These are phyloP conservation scores for Taphrorychus bicolor DNA, from an alignment of 2,888 invertebrate genomes.

Conservation along the genomic window DNA sequence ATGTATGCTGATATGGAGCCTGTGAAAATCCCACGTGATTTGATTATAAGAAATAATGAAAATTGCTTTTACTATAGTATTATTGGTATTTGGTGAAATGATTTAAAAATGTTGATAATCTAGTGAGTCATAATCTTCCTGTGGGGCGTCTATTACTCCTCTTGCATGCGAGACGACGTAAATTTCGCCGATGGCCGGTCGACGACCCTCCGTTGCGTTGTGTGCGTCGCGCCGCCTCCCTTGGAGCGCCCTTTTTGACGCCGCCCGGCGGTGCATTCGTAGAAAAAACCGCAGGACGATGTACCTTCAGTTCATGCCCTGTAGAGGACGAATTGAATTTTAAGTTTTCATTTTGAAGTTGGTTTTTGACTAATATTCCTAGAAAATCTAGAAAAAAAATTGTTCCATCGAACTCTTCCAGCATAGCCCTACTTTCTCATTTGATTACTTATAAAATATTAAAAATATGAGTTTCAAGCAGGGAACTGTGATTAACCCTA, in stretches of 20 bases:
- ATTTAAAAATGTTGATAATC: not conserved
- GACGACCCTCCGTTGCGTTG: constrained; percentile 35
- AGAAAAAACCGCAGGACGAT: not conserved
- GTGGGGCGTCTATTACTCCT: constrained; percentile 8
- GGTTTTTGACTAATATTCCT: too few relatives aligned
- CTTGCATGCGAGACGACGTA: constrained; percentile 13
- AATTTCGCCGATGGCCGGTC: constrained; percentile 39
- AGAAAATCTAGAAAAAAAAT: too few relatives aligned
- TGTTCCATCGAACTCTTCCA: too few relatives aligned
- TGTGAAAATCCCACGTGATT: not conserved
- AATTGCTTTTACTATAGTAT: not conserved
- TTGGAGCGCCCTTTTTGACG: constrained; percentile 41
- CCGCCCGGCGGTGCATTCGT: not conserved
- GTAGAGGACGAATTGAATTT: not conserved
- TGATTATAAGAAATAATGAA: not conserved
- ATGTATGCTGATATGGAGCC: not conserved
- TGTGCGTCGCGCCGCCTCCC: constrained; percentile 44
- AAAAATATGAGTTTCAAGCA: too few relatives aligned
- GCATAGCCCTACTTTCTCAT: too few relatives aligned
- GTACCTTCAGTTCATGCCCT: not conserved
- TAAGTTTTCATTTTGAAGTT: not conserved
- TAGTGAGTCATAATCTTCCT: constrained; percentile 1
- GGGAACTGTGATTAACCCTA: too few relatives aligned
- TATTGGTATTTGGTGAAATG: not conserved
- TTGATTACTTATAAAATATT: too few relatives aligned